Percentiles rank a stretch among this genome's conserved stretches.
Conservation (phyloP, 2,888 invertebrate genomes). For the Ormyrus nitidulus region DNA sequence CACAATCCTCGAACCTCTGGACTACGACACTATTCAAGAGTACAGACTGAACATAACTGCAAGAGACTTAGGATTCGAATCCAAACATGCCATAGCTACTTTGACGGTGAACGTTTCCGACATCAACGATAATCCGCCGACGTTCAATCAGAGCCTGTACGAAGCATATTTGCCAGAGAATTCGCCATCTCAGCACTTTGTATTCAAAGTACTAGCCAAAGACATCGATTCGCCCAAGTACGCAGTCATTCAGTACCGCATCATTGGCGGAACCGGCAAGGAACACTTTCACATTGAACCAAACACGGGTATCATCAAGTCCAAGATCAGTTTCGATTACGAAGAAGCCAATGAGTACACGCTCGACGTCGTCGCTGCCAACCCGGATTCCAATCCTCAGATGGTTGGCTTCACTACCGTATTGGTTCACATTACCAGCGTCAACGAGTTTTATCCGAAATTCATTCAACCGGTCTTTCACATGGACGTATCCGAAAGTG, state of each 20-base stretch:
- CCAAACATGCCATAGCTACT: constrained; percentile 86
- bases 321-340: constrained; percentile 89
- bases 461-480: constrained; percentile 93
- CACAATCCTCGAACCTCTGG: constrained; percentile 86
- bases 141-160: constrained; percentile 87
- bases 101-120: constrained; percentile 92
- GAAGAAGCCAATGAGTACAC: constrained; percentile 87
- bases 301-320: constrained; percentile 85
- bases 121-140: constrained; percentile 94
- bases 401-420: constrained; percentile 87
- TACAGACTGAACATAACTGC: constrained; percentile 93
- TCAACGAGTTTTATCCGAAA: constrained; percentile 92
- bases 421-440: constrained; percentile 86
- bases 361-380: constrained; percentile 88
- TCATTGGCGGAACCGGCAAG: constrained; percentile 85
- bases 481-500: constrained; percentile 94
- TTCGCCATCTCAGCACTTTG: constrained; percentile 84
- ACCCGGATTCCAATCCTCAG: constrained; percentile 84
- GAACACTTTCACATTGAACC: constrained; percentile 87
- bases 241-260: constrained; percentile 88
- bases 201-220: constrained; percentile 85
- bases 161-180: constrained; percentile 91
- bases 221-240: constrained; percentile 94
- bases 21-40: constrained; percentile 90
- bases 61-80: constrained; percentile 89